Evolutionary conservation across 2,797 vertebrate genomes (phyloP).

Genomic region (Holocentrus rufus): DNA sequence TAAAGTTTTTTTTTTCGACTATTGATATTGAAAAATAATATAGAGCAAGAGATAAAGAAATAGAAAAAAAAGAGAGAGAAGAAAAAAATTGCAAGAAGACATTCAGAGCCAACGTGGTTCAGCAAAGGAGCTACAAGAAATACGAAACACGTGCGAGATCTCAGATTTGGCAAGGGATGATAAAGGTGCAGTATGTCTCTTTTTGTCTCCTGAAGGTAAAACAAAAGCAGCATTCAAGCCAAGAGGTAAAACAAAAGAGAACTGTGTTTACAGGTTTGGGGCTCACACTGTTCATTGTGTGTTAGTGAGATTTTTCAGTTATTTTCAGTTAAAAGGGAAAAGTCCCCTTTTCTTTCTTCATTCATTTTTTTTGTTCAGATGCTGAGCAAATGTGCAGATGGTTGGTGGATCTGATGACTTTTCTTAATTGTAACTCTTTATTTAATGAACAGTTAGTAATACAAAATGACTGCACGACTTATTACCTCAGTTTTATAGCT

Average conservation of each 20-base stretch:
- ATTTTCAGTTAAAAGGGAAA: neutral
- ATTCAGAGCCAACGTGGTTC: neutral
- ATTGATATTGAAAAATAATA: neutral
- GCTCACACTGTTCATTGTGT: neutral
- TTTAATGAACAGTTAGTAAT: neutral
- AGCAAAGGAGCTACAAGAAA: neutral
- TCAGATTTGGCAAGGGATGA: neutral
- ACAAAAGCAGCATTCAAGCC: neutral
- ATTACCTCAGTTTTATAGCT: neutral
- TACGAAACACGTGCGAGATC: no score
- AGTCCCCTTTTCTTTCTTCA: neutral
- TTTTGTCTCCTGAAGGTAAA: neutral
- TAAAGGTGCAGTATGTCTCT: neutral
- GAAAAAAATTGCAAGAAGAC: neutral
- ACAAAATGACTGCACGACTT: neutral
- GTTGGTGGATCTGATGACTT: neutral
- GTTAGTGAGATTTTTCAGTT: neutral
- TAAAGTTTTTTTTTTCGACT: constrained; percentile 1
- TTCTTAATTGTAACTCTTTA: neutral
- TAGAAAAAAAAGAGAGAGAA: neutral
- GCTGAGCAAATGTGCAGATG: neutral
- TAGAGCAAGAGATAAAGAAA: no score
- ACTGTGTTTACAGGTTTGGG: neutral
- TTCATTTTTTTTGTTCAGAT: neutral
- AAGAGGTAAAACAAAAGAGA: neutral